Evolutionary conservation across 2,113 vertebrate species (phyloP).

Genomic region (Oostethus manadensis): DNA sequence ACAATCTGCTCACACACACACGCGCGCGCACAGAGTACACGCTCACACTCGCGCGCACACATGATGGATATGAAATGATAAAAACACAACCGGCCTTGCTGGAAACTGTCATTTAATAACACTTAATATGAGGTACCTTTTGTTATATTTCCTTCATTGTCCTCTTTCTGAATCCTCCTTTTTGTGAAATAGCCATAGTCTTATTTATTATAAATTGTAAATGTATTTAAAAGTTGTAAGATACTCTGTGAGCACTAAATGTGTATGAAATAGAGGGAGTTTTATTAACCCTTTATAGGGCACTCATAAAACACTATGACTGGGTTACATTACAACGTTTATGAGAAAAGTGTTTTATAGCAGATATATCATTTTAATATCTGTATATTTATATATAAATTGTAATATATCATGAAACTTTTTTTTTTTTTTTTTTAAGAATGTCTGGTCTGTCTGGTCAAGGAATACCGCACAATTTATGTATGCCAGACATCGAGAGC

Average conservation of each 20-base stretch:
- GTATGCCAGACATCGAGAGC: neutral
- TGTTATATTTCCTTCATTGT: neutral
- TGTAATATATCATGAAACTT: too few relatives aligned
- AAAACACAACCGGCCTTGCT: conserved; percentile 7
- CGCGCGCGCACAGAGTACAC: neutral
- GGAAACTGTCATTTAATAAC: neutral
- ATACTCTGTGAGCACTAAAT: conserved; percentile 3
- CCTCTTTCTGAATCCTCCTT: neutral
- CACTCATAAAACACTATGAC: neutral
- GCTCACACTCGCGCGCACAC: conserved; percentile 7
- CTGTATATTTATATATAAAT: too few relatives aligned
- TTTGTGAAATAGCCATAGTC: neutral
- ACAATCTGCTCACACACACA: conserved; percentile 12
- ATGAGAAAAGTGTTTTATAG: neutral
- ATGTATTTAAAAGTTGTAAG: neutral
- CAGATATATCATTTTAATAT: too few relatives aligned
- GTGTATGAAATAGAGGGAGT: conserved; percentile 11
- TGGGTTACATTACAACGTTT: neutral
- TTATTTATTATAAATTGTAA: too few relatives aligned
- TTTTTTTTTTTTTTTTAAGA: too few relatives aligned
- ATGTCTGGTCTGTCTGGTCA: neutral
- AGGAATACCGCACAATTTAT: neutral
- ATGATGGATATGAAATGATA: conserved; percentile 29
- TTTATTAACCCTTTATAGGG: conserved; percentile 5
- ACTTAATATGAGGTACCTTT: neutral